Base-by-base conservation (phyloP, 2,888 invertebrate genomes). In the Acanthococcus lagerstroemiae region DNA sequence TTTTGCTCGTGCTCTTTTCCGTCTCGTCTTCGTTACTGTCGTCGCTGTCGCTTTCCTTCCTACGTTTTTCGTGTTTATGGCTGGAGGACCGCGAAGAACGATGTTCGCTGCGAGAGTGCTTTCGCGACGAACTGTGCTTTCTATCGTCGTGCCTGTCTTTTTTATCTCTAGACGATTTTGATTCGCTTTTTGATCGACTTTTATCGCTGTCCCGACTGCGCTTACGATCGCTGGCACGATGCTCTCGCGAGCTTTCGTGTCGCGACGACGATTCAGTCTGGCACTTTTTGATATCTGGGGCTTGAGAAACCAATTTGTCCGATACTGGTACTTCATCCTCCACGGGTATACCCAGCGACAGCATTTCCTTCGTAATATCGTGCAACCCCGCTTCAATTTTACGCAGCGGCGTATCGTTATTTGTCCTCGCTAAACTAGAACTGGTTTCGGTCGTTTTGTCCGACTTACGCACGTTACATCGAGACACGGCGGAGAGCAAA, bases 351-450 rank as follows among this genome's bases (percentile, higher is more conserved):
- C 54, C 63, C 12, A 63, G 21, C 12, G 63, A 63, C 22, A 63
- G 48, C n/a, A 63, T 63, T 54, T 63, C 63, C 19, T 63, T 63
- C 21, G 63, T 63, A 4, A 63, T 63, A 17, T 19, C 52, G 37
- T 37, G 30, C 9, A 63, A 37, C 4, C 63, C 63, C 7, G 50
- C 63, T 63, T 63, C 63, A 24, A 63, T 63, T 37, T 63, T 52
- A 52, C 63, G 63, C 22, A 63, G 24, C 3, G 63, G 63, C 7
- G 54, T 63, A 52, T 54, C 55, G 17, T n/a, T 55, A 5, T 15
- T 2, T 9, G 52, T 9, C 12, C 6, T 22, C 5, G 21, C n/a
- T 5, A 12, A 2, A 21, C 27, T 26, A 4, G 24, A 19, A n/a
- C 24, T 22, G 24, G 63, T 63, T 37, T 54, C 52, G n/a, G 54